Base-by-base conservation (phyloP, 2,797 vertebrate species). In the Staurois parvus region DNA sequence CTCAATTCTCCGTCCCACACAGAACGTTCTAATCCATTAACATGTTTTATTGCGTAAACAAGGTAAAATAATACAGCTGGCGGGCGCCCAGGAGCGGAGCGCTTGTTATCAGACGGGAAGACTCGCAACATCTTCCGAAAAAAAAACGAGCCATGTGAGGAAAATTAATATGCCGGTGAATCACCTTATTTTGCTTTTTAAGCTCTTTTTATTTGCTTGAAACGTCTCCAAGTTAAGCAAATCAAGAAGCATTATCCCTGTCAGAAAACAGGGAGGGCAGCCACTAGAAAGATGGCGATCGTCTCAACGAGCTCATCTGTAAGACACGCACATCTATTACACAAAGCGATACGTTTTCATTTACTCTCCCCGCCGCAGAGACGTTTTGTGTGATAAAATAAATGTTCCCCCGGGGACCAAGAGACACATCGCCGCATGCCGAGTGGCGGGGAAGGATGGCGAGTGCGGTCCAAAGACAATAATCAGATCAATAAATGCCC, bases 151-250 rank as follows among this genome's bases (percentile, higher is more conserved):
- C 48, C 26, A 11, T 4, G 52, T 28, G 75, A 64, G 52, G 52
- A 34, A 34, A 59, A 76, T 30, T 52, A 56, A 74, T 74, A 56
- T 30, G 45, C 42, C 73, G 29, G 73, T 34, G 62, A 75, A 83
- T 75, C 56, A 11, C 56, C 72, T 52, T 42, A 48, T 83, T 68
- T 67, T 83, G 70, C 81, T 68, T 76, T 83, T 83, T 48, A 34
- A 75, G 59, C 28, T 62, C n/a, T 67, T 66, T 83, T 68, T 32
- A 67, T 83, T 83, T 76, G 24, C 24, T 76, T 76, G 72, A 76
- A 83, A 76, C 10, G 42, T 52, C 19, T 83, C 72, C 72, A 83
- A 76, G 21, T 40, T 19, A 45, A 48, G 81, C 81, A 68, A 68
- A 76, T 83, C 81, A 45, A 62, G 59, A 75, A 24, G 21, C 72